Base-by-base conservation (phyloP, 1,140 invertebrate genomes). In the Lepeophtheirus salmonis region DNA sequence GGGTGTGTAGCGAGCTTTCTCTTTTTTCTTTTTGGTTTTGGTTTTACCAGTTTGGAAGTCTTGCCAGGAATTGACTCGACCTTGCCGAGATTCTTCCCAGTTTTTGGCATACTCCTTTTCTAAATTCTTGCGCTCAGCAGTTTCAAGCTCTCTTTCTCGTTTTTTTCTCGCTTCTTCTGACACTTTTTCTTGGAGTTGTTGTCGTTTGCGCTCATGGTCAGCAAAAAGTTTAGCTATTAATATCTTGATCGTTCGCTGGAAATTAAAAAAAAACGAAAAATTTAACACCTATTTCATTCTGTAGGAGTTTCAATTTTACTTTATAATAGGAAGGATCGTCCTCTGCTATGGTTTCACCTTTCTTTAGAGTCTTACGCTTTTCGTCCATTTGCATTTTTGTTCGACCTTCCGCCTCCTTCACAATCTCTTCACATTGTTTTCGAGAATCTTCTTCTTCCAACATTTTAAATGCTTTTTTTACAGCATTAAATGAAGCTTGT, bases 141-240 rank as follows among this genome's bases (percentile, higher is more conserved):
- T 86, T 62, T 88, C 84, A 54, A 90, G 82, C 76, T 97, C 91
- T 49, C 86, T 80, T 74, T 97, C 90, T 24, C 90, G 77, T 74
- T 97, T 96, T 55, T 92, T 73, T 72, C 96, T 97, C 54, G 89
- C 78, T 69, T 97, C 90, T 70, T 96, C 89, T 16, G 48, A 51
- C n/a, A 62, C 53, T 49, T 63, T 61, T 2, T 83, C 67, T 86
- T 68, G 61, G 82, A 60, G 16, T 50, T 61, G 21, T 22, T 23
- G 16, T 67, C 73, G 61, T 76, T 89, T 83, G 62, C 87, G 74
- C 73, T 89, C 92, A 79, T 96, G 84, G 71, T 97, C 92, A 55
- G 92, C 94, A 79, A 97, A 97, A 24, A 97, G 74, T 79, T 97
- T 97, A 86, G 95, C 96, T 2, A 90, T 95, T 79, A 95, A 85